Evolutionary conservation across 2,113 vertebrate species (phyloP).

Genomic region (Oostethus manadensis): DNA sequence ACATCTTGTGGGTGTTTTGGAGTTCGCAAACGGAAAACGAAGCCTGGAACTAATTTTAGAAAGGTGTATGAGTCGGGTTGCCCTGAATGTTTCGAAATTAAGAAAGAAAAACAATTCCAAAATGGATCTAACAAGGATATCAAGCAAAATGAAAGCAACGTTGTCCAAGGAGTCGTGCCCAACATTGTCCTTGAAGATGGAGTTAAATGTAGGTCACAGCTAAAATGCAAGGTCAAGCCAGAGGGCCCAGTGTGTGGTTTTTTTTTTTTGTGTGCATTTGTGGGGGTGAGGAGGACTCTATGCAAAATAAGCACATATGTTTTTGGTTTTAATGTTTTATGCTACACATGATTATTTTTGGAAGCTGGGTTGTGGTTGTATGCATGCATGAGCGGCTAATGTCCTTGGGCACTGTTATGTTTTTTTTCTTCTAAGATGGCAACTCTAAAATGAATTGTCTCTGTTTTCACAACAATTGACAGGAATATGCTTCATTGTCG

Average conservation of each 20-base stretch:
- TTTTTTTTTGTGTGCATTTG: slow-evolving; percentile 41
- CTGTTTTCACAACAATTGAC: not conserved
- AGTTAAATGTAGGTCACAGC: slow-evolving; percentile 67
- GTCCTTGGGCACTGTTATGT: slow-evolving; percentile 31
- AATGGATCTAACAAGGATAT: slow-evolving; percentile 15
- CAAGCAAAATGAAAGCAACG: slow-evolving; percentile 14
- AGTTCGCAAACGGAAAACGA: slow-evolving; percentile 21
- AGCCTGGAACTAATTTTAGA: slow-evolving; percentile 30
- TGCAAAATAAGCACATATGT: slow-evolving; percentile 37
- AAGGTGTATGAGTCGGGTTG: slow-evolving; percentile 12
- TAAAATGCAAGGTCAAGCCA: slow-evolving; percentile 46
- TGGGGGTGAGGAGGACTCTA: slow-evolving; percentile 18
- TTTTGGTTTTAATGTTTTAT: slow-evolving; percentile 18
- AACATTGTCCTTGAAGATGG: slow-evolving; percentile 37
- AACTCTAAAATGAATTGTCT: not conserved
- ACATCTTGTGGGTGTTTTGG: slow-evolving; percentile 32
- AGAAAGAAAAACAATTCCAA: slow-evolving; percentile 10
- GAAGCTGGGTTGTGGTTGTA: slow-evolving; percentile 27
- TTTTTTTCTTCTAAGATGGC: not conserved
- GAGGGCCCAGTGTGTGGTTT: slow-evolving; percentile 40
- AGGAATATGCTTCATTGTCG: too few species aligned
- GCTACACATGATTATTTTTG: slow-evolving; percentile 61
- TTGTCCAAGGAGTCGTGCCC: slow-evolving; percentile 33
- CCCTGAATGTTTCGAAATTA: slow-evolving; percentile 18
- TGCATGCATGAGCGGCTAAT: slow-evolving; percentile 1